These are phyloP conservation scores for Podilymbus podiceps DNA, from an alignment of 2,113 vertebrate species.

Conservation along the genomic window DNA sequence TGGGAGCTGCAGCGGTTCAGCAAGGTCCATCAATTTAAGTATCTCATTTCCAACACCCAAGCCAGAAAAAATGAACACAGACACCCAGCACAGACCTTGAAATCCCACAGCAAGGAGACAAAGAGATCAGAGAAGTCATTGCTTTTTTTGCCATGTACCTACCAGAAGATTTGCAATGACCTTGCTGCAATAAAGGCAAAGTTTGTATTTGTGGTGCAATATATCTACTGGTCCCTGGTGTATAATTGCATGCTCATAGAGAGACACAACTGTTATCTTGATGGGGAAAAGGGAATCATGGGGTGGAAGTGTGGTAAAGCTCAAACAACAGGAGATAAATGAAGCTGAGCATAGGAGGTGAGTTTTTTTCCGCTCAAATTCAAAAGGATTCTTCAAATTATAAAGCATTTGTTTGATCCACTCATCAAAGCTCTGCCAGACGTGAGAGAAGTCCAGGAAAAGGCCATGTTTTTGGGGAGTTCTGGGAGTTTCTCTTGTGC, in stretches of 20 bases:
- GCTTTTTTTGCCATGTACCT: not conserved
- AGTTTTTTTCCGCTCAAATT: not conserved
- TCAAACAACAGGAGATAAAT: not conserved
- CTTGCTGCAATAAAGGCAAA: not conserved
- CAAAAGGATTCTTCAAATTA: not conserved
- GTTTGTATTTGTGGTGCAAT: not conserved
- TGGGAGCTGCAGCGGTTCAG: not conserved
- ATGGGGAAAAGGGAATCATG: not conserved
- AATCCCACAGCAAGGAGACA: not conserved
- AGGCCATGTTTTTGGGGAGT: not conserved
- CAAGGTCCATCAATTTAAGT: not conserved
- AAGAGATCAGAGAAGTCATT: not conserved
- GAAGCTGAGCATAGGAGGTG: not conserved
- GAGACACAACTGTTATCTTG: not conserved
- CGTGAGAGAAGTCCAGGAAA: not conserved
- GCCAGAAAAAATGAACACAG: not conserved
- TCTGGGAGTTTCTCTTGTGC: not conserved
- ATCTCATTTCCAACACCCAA: not conserved
- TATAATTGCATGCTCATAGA: not conserved
- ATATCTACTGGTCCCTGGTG: not conserved
- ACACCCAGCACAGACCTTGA: not conserved
- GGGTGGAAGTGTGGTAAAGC: not conserved
- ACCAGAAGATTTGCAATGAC: not conserved
- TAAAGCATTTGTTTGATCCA: not conserved
- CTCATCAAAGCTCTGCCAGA: not conserved